phyloP scores from a whole-genome alignment of 2,113 vertebrate genomes.

The Porphyrio hochstetteri region DNA sequence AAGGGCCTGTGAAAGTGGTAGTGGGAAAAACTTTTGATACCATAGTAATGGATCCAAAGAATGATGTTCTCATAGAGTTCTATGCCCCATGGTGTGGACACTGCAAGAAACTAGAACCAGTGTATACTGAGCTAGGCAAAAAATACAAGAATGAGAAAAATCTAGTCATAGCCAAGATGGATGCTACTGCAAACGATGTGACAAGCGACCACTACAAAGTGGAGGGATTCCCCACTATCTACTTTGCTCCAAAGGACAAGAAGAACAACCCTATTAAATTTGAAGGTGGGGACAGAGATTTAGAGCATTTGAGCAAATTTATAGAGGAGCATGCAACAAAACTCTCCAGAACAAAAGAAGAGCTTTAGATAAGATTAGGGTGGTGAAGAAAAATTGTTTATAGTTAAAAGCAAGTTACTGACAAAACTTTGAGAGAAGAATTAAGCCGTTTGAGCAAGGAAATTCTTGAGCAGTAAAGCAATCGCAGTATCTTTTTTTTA shows the following conservation, averaged over 20 bases:
- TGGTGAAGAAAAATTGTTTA: background rate
- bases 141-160: slow-evolving; percentile 91
- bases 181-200: slow-evolving; percentile 90
- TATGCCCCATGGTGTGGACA: slow-evolving; percentile 98
- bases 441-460: slow-evolving; percentile 15
- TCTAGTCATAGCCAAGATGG: slow-evolving; percentile 97
- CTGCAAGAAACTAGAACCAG: slow-evolving; percentile 92
- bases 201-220: slow-evolving; percentile 85
- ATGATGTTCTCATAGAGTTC: slow-evolving; percentile 94
- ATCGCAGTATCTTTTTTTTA: slow-evolving; percentile 35
- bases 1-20: slow-evolving; percentile 91
- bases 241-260: slow-evolving; percentile 86
- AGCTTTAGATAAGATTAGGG: slow-evolving; percentile 79
- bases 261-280: slow-evolving; percentile 92
- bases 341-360: slow-evolving; percentile 82
- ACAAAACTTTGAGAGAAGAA: background rate
- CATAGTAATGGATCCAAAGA: slow-evolving; percentile 89
- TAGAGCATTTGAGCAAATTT: slow-evolving; percentile 90
- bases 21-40: slow-evolving; percentile 95
- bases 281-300: slow-evolving; percentile 85
- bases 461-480: background rate
- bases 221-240: slow-evolving; percentile 96
- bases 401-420: slow-evolving; percentile 43
- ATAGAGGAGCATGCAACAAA: slow-evolving; percentile 88
- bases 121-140: slow-evolving; percentile 88